Base-by-base conservation (phyloP, 2,797 vertebrate genomes). In the Fundulus diaphanus region DNA sequence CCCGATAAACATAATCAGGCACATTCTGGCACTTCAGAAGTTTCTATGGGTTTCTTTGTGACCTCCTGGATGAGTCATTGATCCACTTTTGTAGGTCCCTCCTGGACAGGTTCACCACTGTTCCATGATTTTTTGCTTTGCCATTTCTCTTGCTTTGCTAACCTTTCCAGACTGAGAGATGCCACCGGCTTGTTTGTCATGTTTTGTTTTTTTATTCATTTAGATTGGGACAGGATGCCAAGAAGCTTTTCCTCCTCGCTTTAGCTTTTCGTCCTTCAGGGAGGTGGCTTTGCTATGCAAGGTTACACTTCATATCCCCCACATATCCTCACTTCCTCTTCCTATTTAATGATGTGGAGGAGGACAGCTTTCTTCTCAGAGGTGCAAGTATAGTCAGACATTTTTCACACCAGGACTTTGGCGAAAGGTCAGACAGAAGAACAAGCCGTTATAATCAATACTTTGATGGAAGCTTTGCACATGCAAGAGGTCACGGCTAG, bases 301-400 rank as follows among this genome's bases (percentile, higher is more conserved):
- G 72, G 73, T 75, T 86, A 76, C 78, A 78, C 77, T 65, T 70
- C 77, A 77, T 72, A 82, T 84, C 82, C 78, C 71, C 56, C 77
- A 82, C 74, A 86, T 73, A 73, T 74, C 80, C 80, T 85, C 51
- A 75, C 83, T 77, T 68, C 74, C 78, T 77, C 74, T 81, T 90
- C 82, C 59, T 63, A 78, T 87, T 90, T 90, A 90, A 92, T 87
- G 87, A 90, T 89, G 89, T 84, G 80, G 88, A 89, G 89, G 89
- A 88, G 91, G 91, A 90, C 85, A 88, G 87, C 75, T 83, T 81
- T 80, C 68, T 84, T 78, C 74, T 77, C 78, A 83, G 72, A 83
- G 51, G 68, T 44, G 74, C 24, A 63, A 68, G 65, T 63, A 59
- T 63, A 68, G 82, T 31, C 56, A 71, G 63, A 71, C 42, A 59